A percentile compares a stretch with the other conserved stretches of the same genome.
Conservation (phyloP, 2,113 vertebrate species). For the Mellivora capensis region DNA sequence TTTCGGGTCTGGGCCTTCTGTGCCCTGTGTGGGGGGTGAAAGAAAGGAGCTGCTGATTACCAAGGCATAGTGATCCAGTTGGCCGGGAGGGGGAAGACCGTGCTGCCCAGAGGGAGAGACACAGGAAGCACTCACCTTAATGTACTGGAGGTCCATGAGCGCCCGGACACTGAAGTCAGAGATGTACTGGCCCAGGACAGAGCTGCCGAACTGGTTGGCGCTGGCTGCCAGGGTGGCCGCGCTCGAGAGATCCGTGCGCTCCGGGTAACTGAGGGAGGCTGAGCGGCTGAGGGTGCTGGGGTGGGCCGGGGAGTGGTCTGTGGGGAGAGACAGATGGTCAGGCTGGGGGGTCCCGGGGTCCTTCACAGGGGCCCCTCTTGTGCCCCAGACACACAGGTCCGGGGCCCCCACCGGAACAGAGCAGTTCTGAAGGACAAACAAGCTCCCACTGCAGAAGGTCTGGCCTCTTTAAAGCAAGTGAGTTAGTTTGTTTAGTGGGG, state of each 20-base stretch:
- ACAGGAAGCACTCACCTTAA: conserved; percentile 86
- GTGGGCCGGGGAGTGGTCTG: conserved; percentile 92
- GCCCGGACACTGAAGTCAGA: conserved; percentile 96
- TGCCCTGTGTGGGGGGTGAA: not conserved
- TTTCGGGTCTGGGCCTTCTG: not conserved
- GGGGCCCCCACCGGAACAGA: not conserved
- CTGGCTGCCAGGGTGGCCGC: conserved; percentile 80
- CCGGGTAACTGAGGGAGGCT: conserved; percentile 88
- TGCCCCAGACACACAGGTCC: not conserved
- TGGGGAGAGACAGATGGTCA: not conserved
- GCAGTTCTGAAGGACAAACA: not conserved
- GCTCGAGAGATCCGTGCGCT: conserved; percentile 80
- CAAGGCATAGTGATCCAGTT: conserved; percentile 55
- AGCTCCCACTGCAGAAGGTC: not conserved
- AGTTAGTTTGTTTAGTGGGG: not conserved
- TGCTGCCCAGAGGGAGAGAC: fast-evolving
- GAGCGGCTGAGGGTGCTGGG: conserved; percentile 90
- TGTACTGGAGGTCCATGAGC: conserved; percentile 92
- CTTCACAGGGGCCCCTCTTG: not conserved
- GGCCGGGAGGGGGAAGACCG: not conserved
- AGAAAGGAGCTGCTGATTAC: not conserved
- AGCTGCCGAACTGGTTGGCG: conserved; percentile 86
- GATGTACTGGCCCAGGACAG: conserved; percentile 84
- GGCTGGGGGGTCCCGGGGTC: not conserved
- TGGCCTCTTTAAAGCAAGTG: not conserved